Base-by-base conservation (phyloP, 1,140 invertebrate species). In the Portunus trituberculatus region DNA sequence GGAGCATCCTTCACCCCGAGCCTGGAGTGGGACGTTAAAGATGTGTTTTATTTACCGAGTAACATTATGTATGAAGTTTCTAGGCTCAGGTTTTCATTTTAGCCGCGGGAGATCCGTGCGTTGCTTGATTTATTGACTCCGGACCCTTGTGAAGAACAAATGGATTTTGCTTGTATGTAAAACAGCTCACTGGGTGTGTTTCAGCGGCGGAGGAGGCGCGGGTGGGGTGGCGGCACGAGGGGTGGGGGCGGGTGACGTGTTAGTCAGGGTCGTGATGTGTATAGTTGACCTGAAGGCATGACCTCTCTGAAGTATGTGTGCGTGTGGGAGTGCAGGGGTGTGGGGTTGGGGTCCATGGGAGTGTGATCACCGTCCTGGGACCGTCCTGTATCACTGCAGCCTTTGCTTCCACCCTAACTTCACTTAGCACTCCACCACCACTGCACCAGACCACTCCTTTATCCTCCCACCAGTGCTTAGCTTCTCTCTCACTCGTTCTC, bases 31-130 rank as follows among this genome's bases (percentile, higher is more conserved):
- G 87, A 89, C 87, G 46, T 48, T 89, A 46, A 89, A 46, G 87
- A 89, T 89, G 87, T 89, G 87, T 89, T 89, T 89, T 89, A 89
- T 89, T 89, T 89, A n/a, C 87, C 87, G 39, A 48, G 16, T 39
- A 89, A 89, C 87, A 89, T 89, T 46, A 89, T 89, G 87, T 89
- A 89, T 89, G 87, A 89, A 28, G 87, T 46, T 39, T 45, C n/a
- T 48, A 90, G 88, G 67, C 25, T 76, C 67, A 76, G 67, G 67
- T 76, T 76, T 76, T 76, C 67, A 76, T 76, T 76, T 76, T 25
- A 76, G 67, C 67, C 67, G 67, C 67, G 67, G 67, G 67, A 76
- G 67, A 76, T 76, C 67, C 67, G 25, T 76, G 67, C 67, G 67
- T 2, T n/a, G 67, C 20, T 25, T 76, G 67, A 76, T 76, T 76